These are phyloP conservation scores for Xestia xanthographa DNA, from an alignment of 2,888 invertebrate genomes.

Conservation along the genomic window DNA sequence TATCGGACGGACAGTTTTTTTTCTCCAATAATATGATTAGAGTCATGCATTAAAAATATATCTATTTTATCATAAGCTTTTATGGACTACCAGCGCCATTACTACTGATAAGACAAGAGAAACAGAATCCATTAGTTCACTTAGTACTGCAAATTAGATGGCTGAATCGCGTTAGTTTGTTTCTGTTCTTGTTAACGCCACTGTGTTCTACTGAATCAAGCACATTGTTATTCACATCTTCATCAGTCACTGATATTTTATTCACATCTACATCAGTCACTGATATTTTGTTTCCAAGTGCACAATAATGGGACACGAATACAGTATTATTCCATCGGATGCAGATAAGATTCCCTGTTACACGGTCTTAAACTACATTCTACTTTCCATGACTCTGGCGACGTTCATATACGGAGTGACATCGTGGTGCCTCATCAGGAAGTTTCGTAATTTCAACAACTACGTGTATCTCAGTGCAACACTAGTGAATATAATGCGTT, in stretches of 20 bases:
- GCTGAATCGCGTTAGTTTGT: background rate
- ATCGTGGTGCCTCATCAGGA: constrained; percentile 33
- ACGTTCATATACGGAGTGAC: constrained; percentile 28
- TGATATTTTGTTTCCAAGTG: background rate
- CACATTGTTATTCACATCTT: background rate
- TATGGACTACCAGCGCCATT: constrained; percentile 8
- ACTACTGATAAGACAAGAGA: constrained; percentile 18
- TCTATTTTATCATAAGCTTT: constrained; percentile 9
- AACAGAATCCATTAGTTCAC: constrained; percentile 6
- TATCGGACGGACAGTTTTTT: background rate
- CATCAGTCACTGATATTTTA: too few relatives aligned
- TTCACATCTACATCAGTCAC: background rate
- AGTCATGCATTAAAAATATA: background rate
- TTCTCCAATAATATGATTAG: constrained; percentile 8
- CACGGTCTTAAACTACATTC: background rate
- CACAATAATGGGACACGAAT: background rate
- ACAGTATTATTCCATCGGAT: background rate
- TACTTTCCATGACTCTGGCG: background rate
- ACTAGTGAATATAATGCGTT: constrained; percentile 29
- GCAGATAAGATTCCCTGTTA: constrained; percentile 7
- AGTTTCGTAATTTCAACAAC: constrained; percentile 40
- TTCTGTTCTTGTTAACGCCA: background rate
- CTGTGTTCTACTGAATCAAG: background rate
- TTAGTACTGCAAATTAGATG: background rate
- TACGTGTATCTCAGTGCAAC: constrained; percentile 36